Evolutionary conservation across 2,888 invertebrate species (phyloP).

Genomic region (Drosophila meridionalis): DNA sequence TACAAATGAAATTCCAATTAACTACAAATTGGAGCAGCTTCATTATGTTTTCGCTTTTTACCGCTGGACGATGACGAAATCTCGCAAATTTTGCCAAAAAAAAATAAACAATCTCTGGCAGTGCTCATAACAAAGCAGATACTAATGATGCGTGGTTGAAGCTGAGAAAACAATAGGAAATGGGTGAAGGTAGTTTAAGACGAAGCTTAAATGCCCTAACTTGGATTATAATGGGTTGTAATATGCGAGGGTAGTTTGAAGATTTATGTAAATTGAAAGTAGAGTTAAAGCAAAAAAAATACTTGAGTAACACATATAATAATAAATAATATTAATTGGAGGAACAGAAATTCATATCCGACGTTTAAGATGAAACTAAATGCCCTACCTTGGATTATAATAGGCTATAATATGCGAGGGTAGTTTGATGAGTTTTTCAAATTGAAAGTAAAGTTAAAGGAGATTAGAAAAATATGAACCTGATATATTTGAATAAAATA

Average conservation of each 20-base stretch:
- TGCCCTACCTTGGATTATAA: conserved; percentile 26
- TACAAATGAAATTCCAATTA: conserved; percentile 69
- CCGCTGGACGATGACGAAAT: conserved; percentile 57
- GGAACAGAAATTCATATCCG: no score
- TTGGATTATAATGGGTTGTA: background rate
- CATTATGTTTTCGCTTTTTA: conserved; percentile 56
- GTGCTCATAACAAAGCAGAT: conserved; percentile 70
- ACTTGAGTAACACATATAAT: no score
- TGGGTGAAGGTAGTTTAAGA: background rate
- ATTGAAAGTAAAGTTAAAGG: background rate
- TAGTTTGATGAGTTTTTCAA: background rate
- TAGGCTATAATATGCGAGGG: background rate
- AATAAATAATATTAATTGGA: no score
- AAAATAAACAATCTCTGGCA: conserved; percentile 35
- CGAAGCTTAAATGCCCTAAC: conserved; percentile 37
- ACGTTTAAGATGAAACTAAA: conserved; percentile 14
- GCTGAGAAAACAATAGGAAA: conserved; percentile 29
- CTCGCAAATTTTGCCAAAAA: conserved; percentile 47
- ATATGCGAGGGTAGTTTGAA: background rate
- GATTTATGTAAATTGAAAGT: background rate
- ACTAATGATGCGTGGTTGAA: conserved; percentile 67
- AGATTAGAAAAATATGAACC: no score
- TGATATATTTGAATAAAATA: no score
- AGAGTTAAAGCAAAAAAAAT: background rate
- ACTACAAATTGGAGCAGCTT: conserved; percentile 72